Base-by-base conservation (phyloP, 2,797 vertebrate genomes). In the Tiaroga cobitis region DNA sequence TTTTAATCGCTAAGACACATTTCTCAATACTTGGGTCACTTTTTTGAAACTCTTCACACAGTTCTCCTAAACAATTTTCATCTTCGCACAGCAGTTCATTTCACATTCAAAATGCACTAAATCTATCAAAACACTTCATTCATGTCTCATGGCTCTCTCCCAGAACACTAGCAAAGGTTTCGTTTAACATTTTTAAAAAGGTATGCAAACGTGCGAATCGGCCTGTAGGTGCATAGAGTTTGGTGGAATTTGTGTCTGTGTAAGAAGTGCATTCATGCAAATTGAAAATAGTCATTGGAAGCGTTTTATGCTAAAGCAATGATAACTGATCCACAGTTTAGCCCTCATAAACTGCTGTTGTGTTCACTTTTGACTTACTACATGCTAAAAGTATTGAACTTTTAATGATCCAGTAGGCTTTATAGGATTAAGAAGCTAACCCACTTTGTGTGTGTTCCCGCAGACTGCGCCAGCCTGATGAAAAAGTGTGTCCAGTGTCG, bases 401-500 rank as follows among this genome's bases (percentile, higher is more conserved):
- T n/a, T 59, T 24, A 59, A n/a, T 59, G n/a, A 61, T 61, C 11
- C 5, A 26, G 59, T 61, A 26, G 59, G 2, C 11, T 61, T 61
- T 26, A 11, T 15, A 54, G 43, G 2, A 41, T 34, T 6, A 39
- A 51, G 19, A 32, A 34, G 26, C 19, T 61, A 43, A 59, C 11
- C 0, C 9, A 54, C 43, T 19, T 29, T 68, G 67, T 68, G 41
- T 37, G 26, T 78, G 37, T 88, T 87, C 32, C 85, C 59, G n/a
- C 91, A 99, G 98, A 99, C 90, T 99, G 98, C 95, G 98, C 98
- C 88, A 99, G 92, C 92, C 95, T 99, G 90, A 99, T 99, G 98
- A 99, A 99, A 95, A 99, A 99, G 90, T 99, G 98, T 89, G 98
- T 99, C 72, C 98, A 99, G 92, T 99, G 98, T 88, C 98, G 98